Percentiles rank a stretch among this genome's conserved stretches.
These are phyloP conservation scores for Euspilapteryx auroguttella DNA, from an alignment of 2,888 invertebrate species.

Conservation along the genomic window DNA sequence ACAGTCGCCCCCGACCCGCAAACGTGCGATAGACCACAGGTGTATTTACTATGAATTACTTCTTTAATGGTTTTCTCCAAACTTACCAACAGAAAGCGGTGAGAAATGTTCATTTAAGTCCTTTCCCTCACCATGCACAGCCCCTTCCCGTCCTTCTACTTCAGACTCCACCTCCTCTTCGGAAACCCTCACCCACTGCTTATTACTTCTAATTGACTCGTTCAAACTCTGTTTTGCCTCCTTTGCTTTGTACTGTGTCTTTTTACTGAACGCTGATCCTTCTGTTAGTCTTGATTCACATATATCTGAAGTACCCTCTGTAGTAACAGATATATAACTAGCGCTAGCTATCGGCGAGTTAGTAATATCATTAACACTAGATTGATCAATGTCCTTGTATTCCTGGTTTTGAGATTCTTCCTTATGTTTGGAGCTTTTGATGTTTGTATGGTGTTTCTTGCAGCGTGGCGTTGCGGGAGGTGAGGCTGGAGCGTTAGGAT, in stretches of 20 bases:
- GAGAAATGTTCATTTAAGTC: background rate
- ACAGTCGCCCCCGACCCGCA: no score
- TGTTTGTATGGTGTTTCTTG: constrained; percentile 43
- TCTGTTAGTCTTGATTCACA: no score
- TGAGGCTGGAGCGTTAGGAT: constrained; percentile 16
- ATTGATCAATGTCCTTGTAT: no score
- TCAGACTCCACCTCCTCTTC: constrained; percentile 11
- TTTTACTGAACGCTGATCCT: constrained; percentile 5
- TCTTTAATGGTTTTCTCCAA: no score
- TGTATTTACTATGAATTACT: no score
- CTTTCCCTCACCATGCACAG: constrained; percentile 10
- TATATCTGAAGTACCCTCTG: no score
- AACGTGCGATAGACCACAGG: no score
- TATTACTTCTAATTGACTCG: constrained; percentile 16
- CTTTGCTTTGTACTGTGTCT: constrained; percentile 32
- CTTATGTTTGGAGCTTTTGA: constrained; percentile 30
- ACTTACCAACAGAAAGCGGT: constrained; percentile 30
- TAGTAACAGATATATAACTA: no score
- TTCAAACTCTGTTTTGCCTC: constrained; percentile 38
- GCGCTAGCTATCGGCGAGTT: no score
- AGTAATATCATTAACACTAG: no score
- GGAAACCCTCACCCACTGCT: background rate
- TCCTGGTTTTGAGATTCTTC: background rate
- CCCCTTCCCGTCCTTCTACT: constrained; percentile 15
- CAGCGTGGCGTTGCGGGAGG: constrained; percentile 11